Percentiles rank a stretch among this genome's conserved stretches.
Conservation (phyloP, 1,140 invertebrate species). For the Himalopsyche phryganea region DNA sequence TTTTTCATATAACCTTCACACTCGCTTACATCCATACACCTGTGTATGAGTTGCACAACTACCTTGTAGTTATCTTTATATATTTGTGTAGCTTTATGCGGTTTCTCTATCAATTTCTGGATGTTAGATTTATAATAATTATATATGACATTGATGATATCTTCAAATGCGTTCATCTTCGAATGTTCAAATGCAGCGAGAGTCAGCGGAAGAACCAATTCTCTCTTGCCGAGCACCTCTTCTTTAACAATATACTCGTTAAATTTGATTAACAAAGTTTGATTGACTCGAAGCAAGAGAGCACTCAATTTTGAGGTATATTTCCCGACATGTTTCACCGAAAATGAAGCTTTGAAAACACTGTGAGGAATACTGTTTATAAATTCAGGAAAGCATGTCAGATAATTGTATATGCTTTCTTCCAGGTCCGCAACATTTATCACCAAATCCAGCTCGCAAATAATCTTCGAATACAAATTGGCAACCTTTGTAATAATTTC, state of each 20-base stretch:
- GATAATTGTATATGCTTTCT: constrained; percentile 51
- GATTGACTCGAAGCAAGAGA: constrained; percentile 50
- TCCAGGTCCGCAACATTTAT: constrained; percentile 54
- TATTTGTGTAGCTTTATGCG: constrained; percentile 60
- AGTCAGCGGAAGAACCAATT: constrained; percentile 56
- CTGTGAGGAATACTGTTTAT: constrained; percentile 46
- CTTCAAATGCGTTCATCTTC: constrained; percentile 41
- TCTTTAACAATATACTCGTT: constrained; percentile 43
- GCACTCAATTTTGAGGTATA: constrained; percentile 49
- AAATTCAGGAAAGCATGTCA: constrained; percentile 57
- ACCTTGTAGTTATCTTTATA: constrained; percentile 53
- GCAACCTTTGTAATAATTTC: constrained; percentile 39
- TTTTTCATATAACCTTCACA: constrained; percentile 54
- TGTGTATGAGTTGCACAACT: constrained; percentile 51
- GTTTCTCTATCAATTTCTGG: constrained; percentile 59
- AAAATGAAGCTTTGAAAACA: constrained; percentile 50
- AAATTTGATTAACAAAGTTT: constrained; percentile 46
- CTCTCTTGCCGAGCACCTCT: constrained; percentile 51
- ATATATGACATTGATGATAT: constrained; percentile 51
- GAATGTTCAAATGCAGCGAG: constrained; percentile 46
- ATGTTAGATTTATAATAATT: constrained; percentile 57
- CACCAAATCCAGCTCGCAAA: constrained; percentile 41
- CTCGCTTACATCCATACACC: constrained; percentile 55
- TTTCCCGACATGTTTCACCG: constrained; percentile 49
- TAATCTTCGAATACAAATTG: constrained; percentile 41